phyloP scores from a whole-genome alignment of 2,888 invertebrate genomes.

The Norana najaformis region DNA sequence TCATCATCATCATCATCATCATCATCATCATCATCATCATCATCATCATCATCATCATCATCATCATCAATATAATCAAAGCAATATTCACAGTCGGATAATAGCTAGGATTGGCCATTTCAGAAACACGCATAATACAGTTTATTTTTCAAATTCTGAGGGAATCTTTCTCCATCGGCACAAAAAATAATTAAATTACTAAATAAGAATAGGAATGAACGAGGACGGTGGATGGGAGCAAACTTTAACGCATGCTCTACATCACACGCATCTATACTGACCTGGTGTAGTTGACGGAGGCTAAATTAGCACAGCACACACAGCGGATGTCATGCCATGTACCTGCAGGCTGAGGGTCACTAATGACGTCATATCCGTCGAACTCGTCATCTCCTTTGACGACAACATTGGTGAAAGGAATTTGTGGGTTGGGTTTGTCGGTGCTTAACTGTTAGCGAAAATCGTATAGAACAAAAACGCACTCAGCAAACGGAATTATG shows the following conservation, averaged over 20 bases:
- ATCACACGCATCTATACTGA: neutral
- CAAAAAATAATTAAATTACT: too few relatives aligned
- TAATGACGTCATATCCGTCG: conserved; percentile 13
- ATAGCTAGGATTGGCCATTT: too few relatives aligned
- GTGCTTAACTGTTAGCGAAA: conserved; percentile 16
- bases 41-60: too few relatives aligned
- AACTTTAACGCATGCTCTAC: neutral
- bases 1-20: too few relatives aligned
- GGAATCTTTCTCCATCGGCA: too few relatives aligned
- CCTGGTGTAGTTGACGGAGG: neutral
- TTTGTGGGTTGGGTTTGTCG: neutral
- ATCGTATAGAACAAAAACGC: conserved; percentile 21
- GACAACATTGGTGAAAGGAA: conserved; percentile 7
- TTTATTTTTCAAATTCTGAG: too few relatives aligned
- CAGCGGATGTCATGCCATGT: neutral
- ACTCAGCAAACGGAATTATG: conserved; percentile 15
- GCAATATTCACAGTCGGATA: too few relatives aligned
- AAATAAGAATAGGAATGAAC: neutral
- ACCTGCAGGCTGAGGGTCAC: neutral
- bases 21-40: too few relatives aligned
- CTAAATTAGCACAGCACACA: neutral
- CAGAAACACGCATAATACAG: too few relatives aligned
- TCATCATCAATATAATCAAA: too few relatives aligned
- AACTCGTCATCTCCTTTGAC: neutral
- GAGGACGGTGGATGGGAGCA: neutral